phyloP scores from a whole-genome alignment of 2,113 vertebrate genomes.

The Rhipidura dahli region DNA sequence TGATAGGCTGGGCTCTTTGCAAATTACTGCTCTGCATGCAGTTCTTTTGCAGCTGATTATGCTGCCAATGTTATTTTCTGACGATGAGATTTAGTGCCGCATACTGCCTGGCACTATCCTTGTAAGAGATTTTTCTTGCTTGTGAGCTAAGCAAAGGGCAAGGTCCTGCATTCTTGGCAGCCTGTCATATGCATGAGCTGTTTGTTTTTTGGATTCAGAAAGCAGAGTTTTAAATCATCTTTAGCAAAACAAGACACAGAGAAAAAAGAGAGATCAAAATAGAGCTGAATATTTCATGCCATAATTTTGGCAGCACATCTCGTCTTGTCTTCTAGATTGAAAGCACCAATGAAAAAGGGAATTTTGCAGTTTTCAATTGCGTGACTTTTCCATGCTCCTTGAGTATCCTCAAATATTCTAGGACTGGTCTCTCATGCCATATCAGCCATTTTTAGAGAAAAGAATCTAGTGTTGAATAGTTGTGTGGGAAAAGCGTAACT shows the following conservation, averaged over 20 bases:
- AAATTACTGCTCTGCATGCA: conserved; percentile 27
- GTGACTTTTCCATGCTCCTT: conserved; percentile 8
- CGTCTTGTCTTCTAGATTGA: background rate
- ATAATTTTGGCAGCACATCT: conserved; percentile 40
- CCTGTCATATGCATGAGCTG: conserved; percentile 38
- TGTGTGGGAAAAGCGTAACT: background rate
- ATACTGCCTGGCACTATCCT: conserved; percentile 2
- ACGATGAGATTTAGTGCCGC: background rate
- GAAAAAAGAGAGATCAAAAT: conserved; percentile 50
- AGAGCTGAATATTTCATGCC: conserved; percentile 46
- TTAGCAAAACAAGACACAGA: conserved; percentile 42
- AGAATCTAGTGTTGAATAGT: background rate
- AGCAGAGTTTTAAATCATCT: conserved; percentile 59
- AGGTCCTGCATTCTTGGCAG: conserved; percentile 54
- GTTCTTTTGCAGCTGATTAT: conserved; percentile 21
- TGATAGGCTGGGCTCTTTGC: background rate
- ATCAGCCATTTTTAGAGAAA: background rate
- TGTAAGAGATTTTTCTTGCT: conserved; percentile 36
- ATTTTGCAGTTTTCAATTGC: background rate
- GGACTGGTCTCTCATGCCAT: background rate
- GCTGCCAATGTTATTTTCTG: conserved; percentile 39
- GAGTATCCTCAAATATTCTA: background rate
- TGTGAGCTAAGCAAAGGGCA: conserved; percentile 46
- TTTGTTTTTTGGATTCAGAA: conserved; percentile 54
- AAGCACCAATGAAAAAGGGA: background rate